phyloP scores from a whole-genome alignment of 2,797 vertebrate genomes.

The Oreonectes daqikongensis region DNA sequence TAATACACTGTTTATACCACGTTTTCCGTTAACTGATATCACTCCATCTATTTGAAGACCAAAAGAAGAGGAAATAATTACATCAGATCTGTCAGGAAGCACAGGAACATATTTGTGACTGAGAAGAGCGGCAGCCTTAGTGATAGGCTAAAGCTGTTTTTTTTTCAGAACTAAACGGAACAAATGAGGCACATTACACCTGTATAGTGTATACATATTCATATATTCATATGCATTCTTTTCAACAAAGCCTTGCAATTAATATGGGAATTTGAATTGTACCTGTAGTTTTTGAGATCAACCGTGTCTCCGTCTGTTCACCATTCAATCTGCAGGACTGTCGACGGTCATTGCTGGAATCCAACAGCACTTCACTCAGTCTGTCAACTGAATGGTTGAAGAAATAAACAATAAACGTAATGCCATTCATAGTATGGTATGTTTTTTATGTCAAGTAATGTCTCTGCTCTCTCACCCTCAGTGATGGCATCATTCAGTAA shows the following conservation, averaged over 20 bases:
- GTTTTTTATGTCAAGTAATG: background rate
- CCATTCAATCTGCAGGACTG: conserved; percentile 61
- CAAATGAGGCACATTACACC: too few relatives aligned
- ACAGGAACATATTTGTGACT: background rate
- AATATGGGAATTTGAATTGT: background rate
- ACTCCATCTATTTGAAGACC: conserved; percentile 75
- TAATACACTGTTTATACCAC: conserved; percentile 70
- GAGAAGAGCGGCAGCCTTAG: too few relatives aligned
- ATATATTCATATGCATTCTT: too few relatives aligned
- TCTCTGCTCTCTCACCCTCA: conserved; percentile 75
- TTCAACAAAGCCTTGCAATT: too few relatives aligned
- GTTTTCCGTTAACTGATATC: conserved; percentile 76
- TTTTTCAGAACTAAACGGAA: too few relatives aligned
- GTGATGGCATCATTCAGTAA: conserved; percentile 81
- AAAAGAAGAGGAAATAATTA: background rate
- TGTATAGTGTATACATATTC: too few relatives aligned
- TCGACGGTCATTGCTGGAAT: conserved; percentile 67
- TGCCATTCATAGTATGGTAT: background rate
- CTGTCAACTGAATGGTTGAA: conserved; percentile 77
- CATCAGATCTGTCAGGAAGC: background rate
- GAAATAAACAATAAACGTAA: background rate
- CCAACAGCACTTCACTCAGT: conserved; percentile 81
- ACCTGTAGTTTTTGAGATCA: conserved; percentile 70
- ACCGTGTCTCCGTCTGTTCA: conserved; percentile 62
- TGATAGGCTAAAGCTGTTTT: too few relatives aligned